Conservation (phyloP, 1,140 invertebrate species). For the Drosophila lacertosa region DNA sequence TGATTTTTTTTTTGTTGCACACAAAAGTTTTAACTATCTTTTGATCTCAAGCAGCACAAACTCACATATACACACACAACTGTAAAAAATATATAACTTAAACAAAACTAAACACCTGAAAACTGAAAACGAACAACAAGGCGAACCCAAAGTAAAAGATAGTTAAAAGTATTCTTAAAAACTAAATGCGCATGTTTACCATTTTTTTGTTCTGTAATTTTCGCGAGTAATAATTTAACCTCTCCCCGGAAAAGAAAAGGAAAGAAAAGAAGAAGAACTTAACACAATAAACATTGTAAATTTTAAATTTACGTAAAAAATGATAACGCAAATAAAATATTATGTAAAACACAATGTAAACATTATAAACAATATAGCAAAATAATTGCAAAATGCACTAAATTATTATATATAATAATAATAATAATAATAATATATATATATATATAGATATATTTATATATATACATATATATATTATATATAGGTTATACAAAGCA, state of each 20-base stretch:
- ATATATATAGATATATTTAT: conserved; percentile 16
- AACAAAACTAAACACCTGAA: conserved; percentile 32
- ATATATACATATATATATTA: conserved; percentile 32
- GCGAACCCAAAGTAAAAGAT: conserved; percentile 79
- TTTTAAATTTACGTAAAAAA: conserved; percentile 72
- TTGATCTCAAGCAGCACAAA: conserved; percentile 76
- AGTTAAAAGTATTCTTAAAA: conserved; percentile 55
- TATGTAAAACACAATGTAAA: conserved; percentile 51
- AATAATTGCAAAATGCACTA: conserved; percentile 48
- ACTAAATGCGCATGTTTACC: conserved; percentile 18
- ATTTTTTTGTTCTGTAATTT: conserved; percentile 25
- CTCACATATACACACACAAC: conserved; percentile 33
- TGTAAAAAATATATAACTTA: neutral
- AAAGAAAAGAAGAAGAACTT: conserved; percentile 30
- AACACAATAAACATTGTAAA: conserved; percentile 79
- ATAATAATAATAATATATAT: conserved; percentile 19
- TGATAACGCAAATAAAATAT: conserved; percentile 40
- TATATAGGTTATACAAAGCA: conserved; percentile 26
- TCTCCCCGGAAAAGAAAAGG: conserved; percentile 3
- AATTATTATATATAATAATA: conserved; percentile 53
- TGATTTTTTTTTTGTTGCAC: conserved; percentile 43
- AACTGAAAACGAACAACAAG: conserved; percentile 40
- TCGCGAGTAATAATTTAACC: conserved; percentile 6
- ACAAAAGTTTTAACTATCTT: conserved; percentile 73
- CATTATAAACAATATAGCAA: conserved; percentile 54